Base-by-base conservation (phyloP, 1,140 invertebrate species). In the Caenorhabditis brenneri region DNA sequence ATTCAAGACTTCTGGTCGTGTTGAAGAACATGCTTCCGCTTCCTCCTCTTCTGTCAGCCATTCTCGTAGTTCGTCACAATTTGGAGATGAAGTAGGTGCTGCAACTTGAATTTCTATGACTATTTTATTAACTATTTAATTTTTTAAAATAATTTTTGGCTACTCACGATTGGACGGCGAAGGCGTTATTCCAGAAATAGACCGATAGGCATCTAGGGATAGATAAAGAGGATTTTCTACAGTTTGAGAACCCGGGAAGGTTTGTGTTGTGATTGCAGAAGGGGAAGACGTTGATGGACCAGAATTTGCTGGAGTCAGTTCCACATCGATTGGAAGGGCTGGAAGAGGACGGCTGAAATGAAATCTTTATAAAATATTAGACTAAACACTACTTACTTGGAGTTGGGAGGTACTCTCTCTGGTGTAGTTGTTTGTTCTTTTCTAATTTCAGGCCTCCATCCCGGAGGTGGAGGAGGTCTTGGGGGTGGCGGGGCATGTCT, bases 201-300 rank as follows among this genome's bases (percentile, higher is more conserved):
- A 24, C 2, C 65, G 36, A 19, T 74, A 74, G 12, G 65, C 36
- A 24, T 74, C 65, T 31, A 74, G 10, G 22, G 65, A 74, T 4
- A 74, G 29, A 24, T 74, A 74, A 1, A 74, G 22, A 7, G 65
- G 65, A 15, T 74, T 74, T n/a, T 74, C 65, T 0, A 74, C 65
- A 22, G n/a, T 22, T 16, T 80, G 31, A 29, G 46, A 48, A 33
- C 19, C 51, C 12, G 27, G n/a, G 19, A 15, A 6, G 9, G 48
- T 10, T 3, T 24, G 7, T 39, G 39, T n/a, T n/a, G n/a, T n/a
- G n/a, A n/a, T n/a, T n/a, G n/a, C n/a, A 16, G 74, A 2, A 15
- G 2, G 79, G 22, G 79, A 80, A 31, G 79, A 80, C 12, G 79
- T 80, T 22, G 79, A 80, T 29, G 79, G 79, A n/a, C 24, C 79